Evolutionary conservation across 2,797 vertebrate species (phyloP), one percentile per base, ranked within the genome.

Genomic region (Enteromius argenteus): DNA sequence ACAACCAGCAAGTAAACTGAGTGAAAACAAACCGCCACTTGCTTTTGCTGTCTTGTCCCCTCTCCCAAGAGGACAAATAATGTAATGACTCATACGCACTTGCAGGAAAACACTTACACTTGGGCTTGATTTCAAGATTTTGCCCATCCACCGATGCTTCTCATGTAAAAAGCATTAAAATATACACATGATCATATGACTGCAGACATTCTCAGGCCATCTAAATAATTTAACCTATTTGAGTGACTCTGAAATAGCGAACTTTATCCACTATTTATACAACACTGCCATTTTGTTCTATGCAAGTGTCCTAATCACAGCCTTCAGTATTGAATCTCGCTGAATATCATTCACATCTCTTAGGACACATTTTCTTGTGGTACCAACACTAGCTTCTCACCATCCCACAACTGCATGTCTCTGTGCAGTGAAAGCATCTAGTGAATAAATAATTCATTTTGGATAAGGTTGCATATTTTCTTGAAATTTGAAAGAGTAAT

Each of bases 141-240:
- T 73, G 44, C 30, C 44, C 6, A 42, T 53, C 46, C 67, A 49
- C 27, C 67, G 13, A 30, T 74, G 27, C 67, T 30, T 66, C 19
- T 79, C 69, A 51, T 84, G 53, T 81, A 75, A 87, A 53, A 84
- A 86, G 53, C 74, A 72, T 80, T 75, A 27, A 72, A 84, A 72
- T 51, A 72, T 51, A 23, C 39, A 68, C 64, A 84, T 67, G 56
- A 44, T 42, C 49, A 67, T 42, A 39, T 64, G 80, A 75, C 35
- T 77, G 58, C 23, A 69, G 35, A 53, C 23, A 66, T 67, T 75
- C 64, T 51, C 79, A 35, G 14, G 42, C 27, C 58, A 68, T 81
- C 79, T 89, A 81, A 89, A 89, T 89, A 85, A 89, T 89, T 89
- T n/a, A 86, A 60, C 71, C 39, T 64, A 49, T 87, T 83, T 23